Percentiles rank a stretch among this genome's conserved stretches.
These are phyloP conservation scores for Ispidina lecontei DNA, from an alignment of 2,797 vertebrate species.

Conservation along the genomic window DNA sequence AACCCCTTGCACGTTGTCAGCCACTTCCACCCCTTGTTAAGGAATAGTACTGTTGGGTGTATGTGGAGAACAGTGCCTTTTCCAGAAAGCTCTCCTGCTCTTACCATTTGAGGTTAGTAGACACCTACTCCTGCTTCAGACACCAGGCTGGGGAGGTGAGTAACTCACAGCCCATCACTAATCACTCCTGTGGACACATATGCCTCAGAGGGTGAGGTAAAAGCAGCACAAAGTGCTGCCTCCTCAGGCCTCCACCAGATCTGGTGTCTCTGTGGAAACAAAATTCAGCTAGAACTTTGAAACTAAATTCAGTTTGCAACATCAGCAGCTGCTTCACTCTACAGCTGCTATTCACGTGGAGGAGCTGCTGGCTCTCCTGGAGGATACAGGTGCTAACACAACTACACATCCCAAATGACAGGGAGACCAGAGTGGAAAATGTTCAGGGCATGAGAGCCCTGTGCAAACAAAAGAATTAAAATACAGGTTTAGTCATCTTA, in stretches of 20 bases:
- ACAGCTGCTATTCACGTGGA: rapidly evolving
- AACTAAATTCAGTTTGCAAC: not conserved
- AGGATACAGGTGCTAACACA: not conserved
- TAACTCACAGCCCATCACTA: not conserved
- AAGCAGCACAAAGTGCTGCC: not conserved
- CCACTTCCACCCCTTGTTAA: not conserved
- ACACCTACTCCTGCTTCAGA: not conserved
- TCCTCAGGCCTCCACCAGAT: not conserved
- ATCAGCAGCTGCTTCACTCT: not conserved
- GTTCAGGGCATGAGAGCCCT: not conserved
- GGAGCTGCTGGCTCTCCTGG: not conserved
- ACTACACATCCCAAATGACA: not conserved
- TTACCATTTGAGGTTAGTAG: not conserved
- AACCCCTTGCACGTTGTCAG: conserved; percentile 34
- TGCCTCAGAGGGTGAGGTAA: not conserved
- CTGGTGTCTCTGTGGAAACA: not conserved
- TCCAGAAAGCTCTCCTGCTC: not conserved
- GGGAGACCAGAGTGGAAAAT: not conserved
- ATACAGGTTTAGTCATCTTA: not conserved
- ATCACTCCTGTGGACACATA: not conserved
- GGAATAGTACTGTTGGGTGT: not conserved
- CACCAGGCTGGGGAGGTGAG: not conserved
- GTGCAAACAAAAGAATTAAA: not conserved
- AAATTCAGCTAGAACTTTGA: not conserved
- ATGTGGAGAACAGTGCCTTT: not conserved